Base-by-base conservation (phyloP, 1,140 invertebrate genomes). In the Diabrotica virgifera region DNA sequence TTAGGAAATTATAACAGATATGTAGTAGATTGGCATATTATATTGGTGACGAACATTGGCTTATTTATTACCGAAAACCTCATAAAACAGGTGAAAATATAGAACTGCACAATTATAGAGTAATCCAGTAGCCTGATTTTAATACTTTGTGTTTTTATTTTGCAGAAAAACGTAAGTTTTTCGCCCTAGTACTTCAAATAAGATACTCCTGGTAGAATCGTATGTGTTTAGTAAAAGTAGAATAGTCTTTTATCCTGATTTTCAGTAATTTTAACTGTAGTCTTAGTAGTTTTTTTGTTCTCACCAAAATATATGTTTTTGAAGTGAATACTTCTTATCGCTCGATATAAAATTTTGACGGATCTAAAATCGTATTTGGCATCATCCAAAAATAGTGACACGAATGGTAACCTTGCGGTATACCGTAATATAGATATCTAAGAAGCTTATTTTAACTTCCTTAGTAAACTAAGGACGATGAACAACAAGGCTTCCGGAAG, bases 81-180 rank as follows among this genome's bases (percentile, higher is more conserved):
- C n/a, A 46, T 46, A 6, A 46, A n/a, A 46, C 40, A 46, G n/a
- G 5, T 46, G n/a, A 10, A 10, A 46, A 10, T 46, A n/a, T 46
- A 46, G 40, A 46, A 46, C 40, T 46, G 40, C 40, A 46, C 40
- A 46, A 46, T 10, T 46, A 10, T 46, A n/a, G 8, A 46, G 40
- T 46, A 8, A 46, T 24, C 1, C 24, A 8, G 8, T 46, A 46
- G 40, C n/a, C 40, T 46, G 8, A 6, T 46, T 46, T 62, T 54
- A 53, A 62, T 54, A 7, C 35, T 52, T 66, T 67, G 46, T 62
- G 66, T 71, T 70, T 68, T 68, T 59, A 63, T 54, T 70, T 72
- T 73, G 40, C 68, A 73, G 70, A 70, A 73, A 73, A 71, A 71
- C 68, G 72, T 73, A 73, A 72, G 70, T 73, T 71, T 70, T 67